Evolutionary conservation across 2,113 vertebrate species (phyloP), one percentile per base, ranked within the genome.

Genomic region (Agapornis roseicollis): DNA sequence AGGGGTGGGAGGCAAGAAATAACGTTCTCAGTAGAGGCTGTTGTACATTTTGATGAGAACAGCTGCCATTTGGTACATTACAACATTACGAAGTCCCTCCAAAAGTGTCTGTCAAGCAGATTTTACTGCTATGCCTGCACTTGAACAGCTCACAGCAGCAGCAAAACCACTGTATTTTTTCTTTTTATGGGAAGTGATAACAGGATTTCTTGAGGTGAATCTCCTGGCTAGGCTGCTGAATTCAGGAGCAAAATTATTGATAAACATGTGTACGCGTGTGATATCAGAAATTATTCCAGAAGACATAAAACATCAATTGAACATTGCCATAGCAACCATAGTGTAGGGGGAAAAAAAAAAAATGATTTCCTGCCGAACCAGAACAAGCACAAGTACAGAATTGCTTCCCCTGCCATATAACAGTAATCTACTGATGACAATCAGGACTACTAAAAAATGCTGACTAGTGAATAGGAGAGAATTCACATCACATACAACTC

Each of bases 261-360:
- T 13, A 72, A 18, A 20, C 0, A 0, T 7, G 1, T 65, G 50
- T 33, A 6, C 31, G 23, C 6, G 1, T 79, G 31, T 46, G 23
- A 29, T 58, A 24, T 13, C 23, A 64, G 39, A 14, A 94, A 50
- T 60, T 86, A 31, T 10, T 60, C 3, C 35, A 58, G 72, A 84
- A 71, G 22, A 77, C 49, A 53, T 7, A 66, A 90, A 74, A 47
- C 6, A 70, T 44, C 23, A 55, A 23, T 64, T 90, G n/a, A 42
- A 1, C 14, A 47, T 60, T 84, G 24, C 35, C 61, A 76, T 50
- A 64, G 47, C 50, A 88, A 70, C 55, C 16, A 39, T 8, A 83
- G 65, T 5, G 8, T n/a, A 68, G 53, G n/a, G n/a, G n/a, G n/a
- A 14, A 53, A 58, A 58, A 58, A 89, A 52, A 10, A 5, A 3